Evolutionary conservation across 2,113 vertebrate genomes (phyloP).

Genomic region (Corythornis cristatus): DNA sequence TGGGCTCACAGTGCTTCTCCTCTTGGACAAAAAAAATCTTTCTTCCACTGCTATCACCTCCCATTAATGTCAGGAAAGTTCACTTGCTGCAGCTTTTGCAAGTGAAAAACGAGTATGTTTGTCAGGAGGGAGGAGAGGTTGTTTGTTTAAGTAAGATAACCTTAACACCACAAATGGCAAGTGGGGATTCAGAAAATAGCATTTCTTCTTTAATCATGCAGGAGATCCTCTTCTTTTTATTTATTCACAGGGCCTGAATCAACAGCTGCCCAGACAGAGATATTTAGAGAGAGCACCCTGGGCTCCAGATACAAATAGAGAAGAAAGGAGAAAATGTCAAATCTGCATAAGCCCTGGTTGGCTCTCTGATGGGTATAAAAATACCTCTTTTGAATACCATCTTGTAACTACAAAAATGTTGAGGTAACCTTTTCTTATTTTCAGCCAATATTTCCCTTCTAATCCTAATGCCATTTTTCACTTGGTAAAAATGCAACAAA

Average conservation of each 20-base stretch:
- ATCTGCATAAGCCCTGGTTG: slow-evolving; percentile 41
- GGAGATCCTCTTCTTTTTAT: neutral
- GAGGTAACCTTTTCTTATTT: slow-evolving; percentile 25
- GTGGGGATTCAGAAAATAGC: neutral
- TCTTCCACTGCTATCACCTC: neutral
- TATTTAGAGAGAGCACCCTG: slow-evolving; percentile 27
- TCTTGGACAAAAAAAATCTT: neutral
- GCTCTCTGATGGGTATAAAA: slow-evolving; percentile 8
- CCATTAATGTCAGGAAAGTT: slow-evolving; percentile 21
- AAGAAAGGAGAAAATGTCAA: slow-evolving; percentile 55
- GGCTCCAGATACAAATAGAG: slow-evolving; percentile 12
- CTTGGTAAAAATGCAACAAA: neutral
- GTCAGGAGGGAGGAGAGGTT: neutral
- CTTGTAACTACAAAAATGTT: neutral
- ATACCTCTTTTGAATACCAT: neutral
- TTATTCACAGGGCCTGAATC: neutral
- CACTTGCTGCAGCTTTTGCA: neutral
- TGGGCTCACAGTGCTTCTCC: neutral
- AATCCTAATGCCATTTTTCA: neutral
- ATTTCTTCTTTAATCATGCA: neutral
- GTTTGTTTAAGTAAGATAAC: neutral
- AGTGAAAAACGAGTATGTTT: neutral
- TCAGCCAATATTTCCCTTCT: slow-evolving; percentile 1
- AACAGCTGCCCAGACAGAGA: slow-evolving; percentile 23
- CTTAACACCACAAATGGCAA: neutral